phyloP scores from a whole-genome alignment of 2,113 vertebrate species.

The Ia io region DNA sequence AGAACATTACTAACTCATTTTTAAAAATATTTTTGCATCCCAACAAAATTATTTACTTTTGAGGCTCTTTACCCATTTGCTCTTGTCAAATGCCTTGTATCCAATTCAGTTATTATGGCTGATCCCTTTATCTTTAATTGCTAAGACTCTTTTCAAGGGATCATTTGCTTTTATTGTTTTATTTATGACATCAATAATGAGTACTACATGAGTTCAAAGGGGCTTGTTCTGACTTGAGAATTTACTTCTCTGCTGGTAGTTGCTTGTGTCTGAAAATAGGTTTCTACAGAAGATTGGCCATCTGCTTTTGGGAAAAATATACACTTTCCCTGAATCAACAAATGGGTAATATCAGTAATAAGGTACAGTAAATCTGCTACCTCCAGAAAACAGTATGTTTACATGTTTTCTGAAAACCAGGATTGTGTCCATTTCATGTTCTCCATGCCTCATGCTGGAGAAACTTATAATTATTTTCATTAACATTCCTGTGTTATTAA shows the following conservation, averaged over 20 bases:
- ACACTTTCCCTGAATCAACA: neutral
- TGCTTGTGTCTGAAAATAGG: conserved; percentile 32
- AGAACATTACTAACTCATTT: neutral
- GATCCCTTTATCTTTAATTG: conserved; percentile 52
- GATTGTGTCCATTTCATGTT: neutral
- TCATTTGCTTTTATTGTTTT: conserved; percentile 50
- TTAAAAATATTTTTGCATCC: neutral
- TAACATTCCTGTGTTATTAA: neutral
- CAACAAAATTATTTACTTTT: conserved; percentile 16
- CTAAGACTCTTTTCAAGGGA: conserved; percentile 29
- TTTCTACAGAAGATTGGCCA: neutral
- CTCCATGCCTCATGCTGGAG: neutral
- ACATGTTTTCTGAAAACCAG: neutral
- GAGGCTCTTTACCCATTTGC: neutral
- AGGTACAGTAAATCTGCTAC: neutral
- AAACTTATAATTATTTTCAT: neutral
- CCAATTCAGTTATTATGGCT: neutral
- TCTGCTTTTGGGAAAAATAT: conserved; percentile 42
- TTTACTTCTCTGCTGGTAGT: conserved; percentile 35
- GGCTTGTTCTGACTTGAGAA: conserved; percentile 10
- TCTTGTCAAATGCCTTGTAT: neutral
- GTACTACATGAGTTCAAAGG: conserved; percentile 17
- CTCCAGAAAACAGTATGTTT: neutral
- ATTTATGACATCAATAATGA: conserved; percentile 46
- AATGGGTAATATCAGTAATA: neutral